phyloP scores from a whole-genome alignment of 2,797 vertebrate genomes.

The Phrynocephalus forsythii region DNA sequence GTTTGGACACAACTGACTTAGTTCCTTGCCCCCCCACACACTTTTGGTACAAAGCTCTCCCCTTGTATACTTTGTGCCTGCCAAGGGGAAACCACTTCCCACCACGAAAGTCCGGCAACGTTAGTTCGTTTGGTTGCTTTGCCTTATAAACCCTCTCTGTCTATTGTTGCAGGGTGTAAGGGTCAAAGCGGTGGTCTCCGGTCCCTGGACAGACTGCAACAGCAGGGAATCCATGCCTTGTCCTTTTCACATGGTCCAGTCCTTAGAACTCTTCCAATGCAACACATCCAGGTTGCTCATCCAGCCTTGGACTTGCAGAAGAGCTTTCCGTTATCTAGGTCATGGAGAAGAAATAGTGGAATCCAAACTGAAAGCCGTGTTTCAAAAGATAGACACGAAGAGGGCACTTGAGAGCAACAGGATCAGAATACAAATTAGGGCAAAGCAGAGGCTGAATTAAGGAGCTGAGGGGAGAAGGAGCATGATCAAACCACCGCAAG shows the following conservation, averaged over 20 bases:
- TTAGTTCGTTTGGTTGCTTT: too few species aligned
- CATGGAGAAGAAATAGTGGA: conserved; percentile 30
- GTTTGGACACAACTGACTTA: too few species aligned
- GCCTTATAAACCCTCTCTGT: too few species aligned
- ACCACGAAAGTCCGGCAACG: too few species aligned
- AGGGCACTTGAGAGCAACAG: conserved; percentile 13
- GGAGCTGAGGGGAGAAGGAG: conserved; percentile 9
- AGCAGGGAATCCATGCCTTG: neutral
- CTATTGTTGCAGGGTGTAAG: too few species aligned
- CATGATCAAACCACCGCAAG: conserved; percentile 11
- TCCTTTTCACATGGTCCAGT: conserved; percentile 19
- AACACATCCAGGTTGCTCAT: conserved; percentile 26
- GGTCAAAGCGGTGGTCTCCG: too few species aligned
- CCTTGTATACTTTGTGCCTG: too few species aligned
- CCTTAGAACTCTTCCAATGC: neutral
- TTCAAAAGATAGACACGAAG: neutral
- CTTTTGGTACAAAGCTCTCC: too few species aligned
- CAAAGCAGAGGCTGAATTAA: neutral
- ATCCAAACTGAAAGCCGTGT: conserved; percentile 40
- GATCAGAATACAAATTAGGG: conserved; percentile 35
- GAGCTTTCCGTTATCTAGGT: conserved; percentile 11
- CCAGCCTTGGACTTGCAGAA: conserved; percentile 8
- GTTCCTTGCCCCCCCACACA: too few species aligned
- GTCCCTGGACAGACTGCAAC: too few species aligned
- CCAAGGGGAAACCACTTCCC: too few species aligned